These are phyloP conservation scores for Drosophila longiperda DNA, from an alignment of 2,888 invertebrate species.

Conservation along the genomic window DNA sequence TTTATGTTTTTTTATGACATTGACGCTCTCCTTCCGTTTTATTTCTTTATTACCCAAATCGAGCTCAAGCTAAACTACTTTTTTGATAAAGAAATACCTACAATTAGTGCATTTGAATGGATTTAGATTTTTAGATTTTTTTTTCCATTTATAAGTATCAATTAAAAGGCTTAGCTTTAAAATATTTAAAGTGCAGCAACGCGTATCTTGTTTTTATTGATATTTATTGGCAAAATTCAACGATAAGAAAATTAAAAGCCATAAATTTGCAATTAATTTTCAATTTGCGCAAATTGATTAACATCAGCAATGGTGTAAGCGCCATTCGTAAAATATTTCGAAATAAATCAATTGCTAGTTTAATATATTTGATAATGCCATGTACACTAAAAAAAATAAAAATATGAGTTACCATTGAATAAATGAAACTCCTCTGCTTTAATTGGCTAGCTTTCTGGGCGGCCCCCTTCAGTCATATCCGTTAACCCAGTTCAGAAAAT, in stretches of 20 bases:
- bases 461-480: constrained; percentile 17
- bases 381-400: neutral
- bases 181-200: constrained; percentile 57
- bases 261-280: constrained; percentile 83
- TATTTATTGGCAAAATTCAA: constrained; percentile 73
- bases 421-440: constrained; percentile 11
- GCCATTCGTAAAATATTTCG: constrained; percentile 57
- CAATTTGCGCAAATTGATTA: constrained; percentile 81
- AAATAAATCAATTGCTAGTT: constrained; percentile 63
- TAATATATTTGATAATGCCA: constrained; percentile 20
- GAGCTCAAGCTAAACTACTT: constrained; percentile 53
- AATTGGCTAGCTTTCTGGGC: constrained; percentile 4
- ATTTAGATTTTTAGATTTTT: constrained; percentile 15
- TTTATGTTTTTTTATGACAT: constrained; percentile 31
- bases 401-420: constrained; percentile 9
- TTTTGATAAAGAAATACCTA: constrained; percentile 46
- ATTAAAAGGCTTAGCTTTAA: constrained; percentile 40
- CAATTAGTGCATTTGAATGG: constrained; percentile 50
- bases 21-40: constrained; percentile 60
- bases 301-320: constrained; percentile 61
- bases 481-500: constrained; percentile 1
- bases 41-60: constrained; percentile 21
- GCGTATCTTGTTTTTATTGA: constrained; percentile 11
- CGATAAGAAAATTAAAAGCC: constrained; percentile 81
- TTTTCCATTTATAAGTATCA: constrained; percentile 30